phyloP scores from a whole-genome alignment of 2,888 invertebrate genomes.

The Ochropleura leucogaster region DNA sequence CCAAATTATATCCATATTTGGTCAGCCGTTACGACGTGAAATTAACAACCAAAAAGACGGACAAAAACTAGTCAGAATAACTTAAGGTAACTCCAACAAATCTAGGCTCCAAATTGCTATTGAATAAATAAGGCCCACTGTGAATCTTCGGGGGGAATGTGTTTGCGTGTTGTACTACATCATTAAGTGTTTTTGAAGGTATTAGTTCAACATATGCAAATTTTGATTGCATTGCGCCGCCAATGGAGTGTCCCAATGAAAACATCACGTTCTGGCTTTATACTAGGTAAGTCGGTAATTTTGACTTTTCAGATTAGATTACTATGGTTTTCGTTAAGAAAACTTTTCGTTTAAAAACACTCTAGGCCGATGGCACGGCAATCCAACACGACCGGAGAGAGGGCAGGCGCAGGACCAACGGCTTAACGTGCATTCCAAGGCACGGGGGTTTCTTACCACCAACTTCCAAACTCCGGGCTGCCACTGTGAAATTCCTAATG shows the following conservation, averaged over 20 bases:
- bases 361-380: too few species aligned
- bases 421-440: too few species aligned
- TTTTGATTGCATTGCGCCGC: constrained; percentile 77
- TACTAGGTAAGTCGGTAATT: constrained; percentile 85
- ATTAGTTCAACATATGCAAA: constrained; percentile 17
- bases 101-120: neutral
- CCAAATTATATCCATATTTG: neutral
- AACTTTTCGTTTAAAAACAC: too few species aligned
- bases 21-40: neutral
- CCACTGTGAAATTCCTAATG: too few species aligned
- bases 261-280: constrained; percentile 92
- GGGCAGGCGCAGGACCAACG: too few species aligned
- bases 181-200: constrained; percentile 47
- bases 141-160: neutral
- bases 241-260: constrained; percentile 90
- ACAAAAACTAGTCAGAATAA: neutral
- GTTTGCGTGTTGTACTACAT: constrained; percentile 15
- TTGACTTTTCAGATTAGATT: neutral
- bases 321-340: neutral
- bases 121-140: neutral
- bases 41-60: neutral
- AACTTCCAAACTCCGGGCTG: too few species aligned
- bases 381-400: too few species aligned
- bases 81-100: neutral
- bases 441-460: too few species aligned